Percentiles rank a stretch among this genome's conserved stretches.
Evolutionary conservation across 2,888 invertebrate species (phyloP).

Genomic region (Endotricha flammealis): DNA sequence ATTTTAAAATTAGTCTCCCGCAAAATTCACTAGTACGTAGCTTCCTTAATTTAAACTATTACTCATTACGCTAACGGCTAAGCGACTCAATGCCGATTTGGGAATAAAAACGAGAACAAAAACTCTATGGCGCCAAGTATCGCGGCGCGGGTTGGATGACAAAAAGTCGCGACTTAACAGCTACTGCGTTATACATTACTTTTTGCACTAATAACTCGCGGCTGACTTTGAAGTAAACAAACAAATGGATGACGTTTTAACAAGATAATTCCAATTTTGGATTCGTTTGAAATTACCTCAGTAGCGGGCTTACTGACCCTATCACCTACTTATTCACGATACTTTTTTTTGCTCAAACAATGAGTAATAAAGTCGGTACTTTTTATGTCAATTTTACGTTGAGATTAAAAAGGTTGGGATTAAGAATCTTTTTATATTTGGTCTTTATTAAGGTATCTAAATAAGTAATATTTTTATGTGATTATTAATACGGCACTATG

Average conservation of each 20-base stretch:
- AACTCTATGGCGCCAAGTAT: constrained; percentile 52
- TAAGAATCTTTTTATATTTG: too few relatives aligned
- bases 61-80: constrained; percentile 62
- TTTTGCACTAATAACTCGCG: neutral
- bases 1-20: neutral
- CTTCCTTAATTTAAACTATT: constrained; percentile 50
- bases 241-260: neutral
- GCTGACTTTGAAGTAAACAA: neutral
- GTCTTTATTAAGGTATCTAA: too few relatives aligned
- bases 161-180: constrained; percentile 1
- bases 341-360: constrained; percentile 1
- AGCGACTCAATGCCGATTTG: constrained; percentile 43
- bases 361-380: constrained; percentile 4
- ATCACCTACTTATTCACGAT: constrained; percentile 1
- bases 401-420: too few relatives aligned
- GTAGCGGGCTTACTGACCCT: neutral
- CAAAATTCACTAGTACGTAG: neutral
- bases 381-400: neutral
- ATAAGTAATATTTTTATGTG: too few relatives aligned
- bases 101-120: constrained; percentile 55
- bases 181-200: neutral
- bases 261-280: neutral
- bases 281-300: neutral
- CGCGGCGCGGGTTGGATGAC: constrained; percentile 23
- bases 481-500: too few relatives aligned